Conservation (phyloP, 2,888 invertebrate genomes). For the Epicampocera succincta region DNA sequence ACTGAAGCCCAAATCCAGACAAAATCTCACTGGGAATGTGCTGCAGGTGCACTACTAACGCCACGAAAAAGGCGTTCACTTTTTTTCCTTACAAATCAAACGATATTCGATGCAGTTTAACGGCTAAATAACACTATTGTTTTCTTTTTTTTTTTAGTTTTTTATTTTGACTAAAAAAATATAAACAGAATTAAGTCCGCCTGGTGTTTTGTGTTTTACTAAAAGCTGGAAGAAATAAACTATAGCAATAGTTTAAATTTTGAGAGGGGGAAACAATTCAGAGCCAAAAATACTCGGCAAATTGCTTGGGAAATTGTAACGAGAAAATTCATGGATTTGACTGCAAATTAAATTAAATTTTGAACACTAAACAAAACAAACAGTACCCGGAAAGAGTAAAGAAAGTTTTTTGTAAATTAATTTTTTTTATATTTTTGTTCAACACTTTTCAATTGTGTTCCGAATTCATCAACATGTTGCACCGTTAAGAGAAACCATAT, state of each 20-base stretch:
- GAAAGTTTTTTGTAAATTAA: background rate
- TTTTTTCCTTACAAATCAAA: slow-evolving; percentile 42
- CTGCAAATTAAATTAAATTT: slow-evolving; percentile 11
- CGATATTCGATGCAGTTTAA: slow-evolving; percentile 3
- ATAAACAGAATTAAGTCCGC: slow-evolving; percentile 37
- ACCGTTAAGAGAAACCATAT: too few relatives aligned
- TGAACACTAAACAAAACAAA: slow-evolving; percentile 36
- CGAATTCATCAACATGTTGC: too few relatives aligned
- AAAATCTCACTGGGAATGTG: slow-evolving; percentile 19
- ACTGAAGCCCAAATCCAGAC: background rate
- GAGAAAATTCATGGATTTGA: slow-evolving; percentile 33
- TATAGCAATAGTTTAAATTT: slow-evolving; percentile 54
- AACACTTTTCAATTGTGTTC: too few relatives aligned
- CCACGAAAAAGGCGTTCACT: slow-evolving; percentile 65
- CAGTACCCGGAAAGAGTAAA: background rate
- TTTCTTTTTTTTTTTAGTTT: background rate
- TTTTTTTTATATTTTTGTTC: too few relatives aligned
- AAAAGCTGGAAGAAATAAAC: slow-evolving; percentile 43
- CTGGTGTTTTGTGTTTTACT: slow-evolving; percentile 34
- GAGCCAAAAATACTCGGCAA: slow-evolving; percentile 37
- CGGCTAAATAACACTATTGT: slow-evolving; percentile 17
- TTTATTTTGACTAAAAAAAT: slow-evolving; percentile 29
- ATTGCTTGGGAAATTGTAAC: slow-evolving; percentile 54
- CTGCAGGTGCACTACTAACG: slow-evolving; percentile 59
- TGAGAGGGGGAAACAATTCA: background rate